Evolutionary conservation across 2,113 vertebrate species (phyloP).

Genomic region (Pseudorhombus dupliciocellatus): DNA sequence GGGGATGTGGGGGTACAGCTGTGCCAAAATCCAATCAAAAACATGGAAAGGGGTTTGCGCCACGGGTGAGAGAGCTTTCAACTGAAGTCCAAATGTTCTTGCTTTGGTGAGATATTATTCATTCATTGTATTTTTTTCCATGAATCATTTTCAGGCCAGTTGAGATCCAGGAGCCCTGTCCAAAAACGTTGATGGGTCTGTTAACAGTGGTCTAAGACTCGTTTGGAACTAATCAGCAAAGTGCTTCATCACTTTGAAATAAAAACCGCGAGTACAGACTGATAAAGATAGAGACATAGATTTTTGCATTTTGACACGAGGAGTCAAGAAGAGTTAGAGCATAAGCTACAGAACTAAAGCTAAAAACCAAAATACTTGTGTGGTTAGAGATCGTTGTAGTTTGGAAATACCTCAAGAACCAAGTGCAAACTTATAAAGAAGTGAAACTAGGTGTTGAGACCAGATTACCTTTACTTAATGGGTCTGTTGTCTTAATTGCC

Average conservation of each 20-base stretch:
- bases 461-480: not conserved
- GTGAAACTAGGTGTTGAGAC: not conserved
- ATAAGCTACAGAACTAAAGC: no score
- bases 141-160: constrained; percentile 4
- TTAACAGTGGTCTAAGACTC: not conserved
- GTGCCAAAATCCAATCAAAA: constrained; percentile 38
- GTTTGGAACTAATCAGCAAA: not conserved
- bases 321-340: no score
- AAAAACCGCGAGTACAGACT: not conserved
- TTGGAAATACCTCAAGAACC: no score
- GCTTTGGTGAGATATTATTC: constrained; percentile 9
- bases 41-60: constrained; percentile 1
- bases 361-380: no score
- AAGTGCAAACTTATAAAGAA: not conserved
- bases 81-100: constrained; percentile 15
- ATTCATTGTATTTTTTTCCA: not conserved
- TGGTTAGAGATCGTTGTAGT: no score
- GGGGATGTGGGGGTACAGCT: constrained; percentile 4
- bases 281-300: not conserved
- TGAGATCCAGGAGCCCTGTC: not conserved
- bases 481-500: not conserved
- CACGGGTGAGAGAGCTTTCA: not conserved
- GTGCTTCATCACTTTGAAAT: not conserved
- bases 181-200: not conserved
- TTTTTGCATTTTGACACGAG: no score